These are phyloP conservation scores for Corapipo altera DNA, from an alignment of 2,113 vertebrate genomes.

Conservation along the genomic window DNA sequence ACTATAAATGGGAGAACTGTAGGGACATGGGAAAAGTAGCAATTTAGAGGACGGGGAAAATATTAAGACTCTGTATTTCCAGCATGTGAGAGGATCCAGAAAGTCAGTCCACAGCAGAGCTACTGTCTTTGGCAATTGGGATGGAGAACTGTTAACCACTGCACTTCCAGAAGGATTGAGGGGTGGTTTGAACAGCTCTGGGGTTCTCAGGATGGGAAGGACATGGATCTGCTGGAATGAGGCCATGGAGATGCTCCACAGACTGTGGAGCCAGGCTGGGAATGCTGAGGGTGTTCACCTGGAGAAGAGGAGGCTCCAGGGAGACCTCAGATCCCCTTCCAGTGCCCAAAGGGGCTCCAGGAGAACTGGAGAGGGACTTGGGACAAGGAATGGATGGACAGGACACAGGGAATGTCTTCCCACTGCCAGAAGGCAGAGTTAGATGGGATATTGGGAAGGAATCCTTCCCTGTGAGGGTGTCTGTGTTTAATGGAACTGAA, in stretches of 20 bases:
- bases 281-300: background rate
- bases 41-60: background rate
- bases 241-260: background rate
- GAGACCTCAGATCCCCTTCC: accelerated
- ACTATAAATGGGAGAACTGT: background rate
- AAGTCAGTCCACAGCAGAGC: background rate
- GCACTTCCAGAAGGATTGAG: background rate
- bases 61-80: background rate
- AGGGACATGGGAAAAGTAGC: background rate
- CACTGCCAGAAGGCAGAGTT: accelerated
- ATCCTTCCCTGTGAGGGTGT: accelerated
- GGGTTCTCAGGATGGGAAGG: background rate
- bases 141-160: background rate
- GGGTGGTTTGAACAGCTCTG: background rate
- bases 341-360: background rate
- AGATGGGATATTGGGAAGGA: accelerated
- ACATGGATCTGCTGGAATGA: background rate
- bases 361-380: background rate
- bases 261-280: background rate
- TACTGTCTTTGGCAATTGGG: background rate
- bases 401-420: background rate
- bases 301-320: accelerated
- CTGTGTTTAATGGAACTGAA: no score
- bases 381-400: background rate
- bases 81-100: background rate